A percentile compares a stretch with the other conserved stretches of the same genome.
These are phyloP conservation scores for Globodera rostochiensis DNA, from an alignment of 1,140 invertebrate species.

Conservation along the genomic window DNA sequence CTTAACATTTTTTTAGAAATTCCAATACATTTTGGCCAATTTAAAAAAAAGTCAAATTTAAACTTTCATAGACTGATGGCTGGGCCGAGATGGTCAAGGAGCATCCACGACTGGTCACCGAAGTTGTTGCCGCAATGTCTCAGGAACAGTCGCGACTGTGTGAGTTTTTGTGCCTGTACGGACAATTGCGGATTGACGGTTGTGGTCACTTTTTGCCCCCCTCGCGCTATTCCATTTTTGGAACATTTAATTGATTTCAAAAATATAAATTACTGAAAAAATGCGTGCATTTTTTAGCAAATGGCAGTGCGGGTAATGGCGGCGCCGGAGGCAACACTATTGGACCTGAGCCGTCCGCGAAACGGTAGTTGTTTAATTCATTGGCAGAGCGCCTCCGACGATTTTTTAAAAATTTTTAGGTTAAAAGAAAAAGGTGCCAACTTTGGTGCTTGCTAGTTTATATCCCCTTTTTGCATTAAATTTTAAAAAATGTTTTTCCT, in stretches of 20 bases:
- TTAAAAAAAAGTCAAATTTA: too few species aligned
- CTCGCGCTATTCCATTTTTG: not conserved
- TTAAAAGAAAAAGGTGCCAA: too few species aligned
- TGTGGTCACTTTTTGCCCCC: not conserved
- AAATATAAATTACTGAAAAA: not conserved
- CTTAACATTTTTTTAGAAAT: not conserved
- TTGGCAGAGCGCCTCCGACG: too few species aligned
- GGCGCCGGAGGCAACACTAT: not conserved
- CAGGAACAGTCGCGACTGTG: constrained; percentile 23
- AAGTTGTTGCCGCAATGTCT: constrained; percentile 27
- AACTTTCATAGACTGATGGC: constrained; percentile 23
- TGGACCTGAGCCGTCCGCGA: constrained; percentile 17
- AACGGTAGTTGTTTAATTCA: not conserved
- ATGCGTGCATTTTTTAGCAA: constrained; percentile 5
- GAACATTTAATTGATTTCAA: constrained; percentile 3
- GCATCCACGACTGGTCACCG: constrained; percentile 27
- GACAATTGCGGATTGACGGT: not conserved
- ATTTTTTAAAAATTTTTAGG: too few species aligned
- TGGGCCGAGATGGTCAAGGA: constrained; percentile 32
- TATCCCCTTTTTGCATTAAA: too few species aligned
- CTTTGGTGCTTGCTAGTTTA: too few species aligned
- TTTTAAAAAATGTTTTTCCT: too few species aligned
- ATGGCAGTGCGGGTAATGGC: not conserved
- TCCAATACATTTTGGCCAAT: too few species aligned
- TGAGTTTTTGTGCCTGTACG: not conserved